These are phyloP conservation scores for Brachyalestes nurse DNA, from an alignment of 2,797 vertebrate genomes.

Conservation along the genomic window DNA sequence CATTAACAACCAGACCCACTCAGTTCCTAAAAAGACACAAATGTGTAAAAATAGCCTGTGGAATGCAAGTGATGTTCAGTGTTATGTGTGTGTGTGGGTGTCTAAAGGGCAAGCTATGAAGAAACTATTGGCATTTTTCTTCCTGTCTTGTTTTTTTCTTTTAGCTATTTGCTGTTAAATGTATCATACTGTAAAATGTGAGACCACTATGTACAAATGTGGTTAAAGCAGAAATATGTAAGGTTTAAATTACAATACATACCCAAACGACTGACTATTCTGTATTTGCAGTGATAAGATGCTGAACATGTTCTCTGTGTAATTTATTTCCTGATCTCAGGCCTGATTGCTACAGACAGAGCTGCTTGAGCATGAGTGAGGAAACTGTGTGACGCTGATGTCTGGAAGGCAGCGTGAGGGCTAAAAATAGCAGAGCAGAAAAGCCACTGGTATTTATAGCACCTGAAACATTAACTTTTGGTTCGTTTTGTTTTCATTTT, in stretches of 20 bases:
- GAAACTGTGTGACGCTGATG: constrained; percentile 69
- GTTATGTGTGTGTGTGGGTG: constrained; percentile 88
- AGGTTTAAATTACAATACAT: not conserved
- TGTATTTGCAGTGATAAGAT: constrained; percentile 13
- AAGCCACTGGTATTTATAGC: constrained; percentile 84
- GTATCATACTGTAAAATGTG: constrained; percentile 5
- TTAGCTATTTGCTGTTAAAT: constrained; percentile 64
- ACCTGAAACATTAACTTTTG: constrained; percentile 76
- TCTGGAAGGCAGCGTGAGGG: constrained; percentile 69
- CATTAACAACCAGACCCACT: constrained; percentile 83
- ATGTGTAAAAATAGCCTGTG: constrained; percentile 88
- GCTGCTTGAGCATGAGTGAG: constrained; percentile 58
- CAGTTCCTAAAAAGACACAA: constrained; percentile 95
- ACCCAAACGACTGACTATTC: constrained; percentile 1
- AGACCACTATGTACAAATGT: constrained; percentile 6
- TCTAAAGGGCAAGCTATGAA: constrained; percentile 86
- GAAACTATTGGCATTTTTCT: constrained; percentile 70
- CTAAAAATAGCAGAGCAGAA: constrained; percentile 76
- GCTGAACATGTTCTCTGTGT: constrained; percentile 23
- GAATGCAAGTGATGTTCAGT: constrained; percentile 86
- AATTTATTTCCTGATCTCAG: constrained; percentile 61
- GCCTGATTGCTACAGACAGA: constrained; percentile 65
- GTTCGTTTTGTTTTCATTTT: constrained; percentile 68
- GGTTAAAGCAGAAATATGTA: constrained; percentile 1
- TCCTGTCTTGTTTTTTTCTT: constrained; percentile 61